A percentile compares a stretch with the other conserved stretches of the same genome.
phyloP scores from a whole-genome alignment of 2,113 vertebrate species.

The Lontra canadensis region DNA sequence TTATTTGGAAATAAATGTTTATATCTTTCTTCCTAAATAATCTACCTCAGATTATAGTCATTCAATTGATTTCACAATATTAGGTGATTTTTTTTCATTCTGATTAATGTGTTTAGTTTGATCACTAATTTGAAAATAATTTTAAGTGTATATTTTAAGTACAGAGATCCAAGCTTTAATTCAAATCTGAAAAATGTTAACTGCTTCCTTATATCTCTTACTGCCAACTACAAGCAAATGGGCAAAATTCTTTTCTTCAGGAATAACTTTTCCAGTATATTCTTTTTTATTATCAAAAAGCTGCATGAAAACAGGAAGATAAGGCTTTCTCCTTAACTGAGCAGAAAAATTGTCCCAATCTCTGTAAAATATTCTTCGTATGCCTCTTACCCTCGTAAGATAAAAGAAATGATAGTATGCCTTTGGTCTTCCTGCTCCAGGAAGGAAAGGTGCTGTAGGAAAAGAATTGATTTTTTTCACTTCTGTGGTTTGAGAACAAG shows the following conservation, averaged over 20 bases:
- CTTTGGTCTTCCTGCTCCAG: background rate
- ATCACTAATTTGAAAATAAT: conserved; percentile 43
- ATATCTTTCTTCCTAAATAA: conserved; percentile 36
- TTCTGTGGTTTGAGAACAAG: conserved; percentile 34
- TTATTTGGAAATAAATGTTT: conserved; percentile 49
- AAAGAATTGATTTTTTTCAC: background rate
- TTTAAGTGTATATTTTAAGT: conserved; percentile 36
- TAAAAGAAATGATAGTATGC: conserved; percentile 34
- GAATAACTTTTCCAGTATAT: conserved; percentile 11
- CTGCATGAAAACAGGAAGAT: conserved; percentile 25
- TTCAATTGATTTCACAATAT: background rate
- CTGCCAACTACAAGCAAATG: conserved; percentile 19
- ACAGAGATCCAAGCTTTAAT: conserved; percentile 12
- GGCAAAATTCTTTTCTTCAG: conserved; percentile 28
- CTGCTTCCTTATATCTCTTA: background rate
- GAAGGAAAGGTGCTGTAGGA: background rate
- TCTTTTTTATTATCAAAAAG: conserved; percentile 33
- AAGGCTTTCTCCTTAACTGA: conserved; percentile 47
- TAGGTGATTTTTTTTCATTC: background rate
- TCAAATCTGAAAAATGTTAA: conserved; percentile 14
- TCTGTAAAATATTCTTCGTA: conserved; percentile 49
- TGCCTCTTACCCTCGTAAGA: background rate
- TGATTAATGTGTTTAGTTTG: background rate
- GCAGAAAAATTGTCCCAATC: background rate
- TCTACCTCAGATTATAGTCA: background rate